Evolutionary conservation across 2,888 invertebrate species (phyloP).

Genomic region (Carpatolechia fugitivella): DNA sequence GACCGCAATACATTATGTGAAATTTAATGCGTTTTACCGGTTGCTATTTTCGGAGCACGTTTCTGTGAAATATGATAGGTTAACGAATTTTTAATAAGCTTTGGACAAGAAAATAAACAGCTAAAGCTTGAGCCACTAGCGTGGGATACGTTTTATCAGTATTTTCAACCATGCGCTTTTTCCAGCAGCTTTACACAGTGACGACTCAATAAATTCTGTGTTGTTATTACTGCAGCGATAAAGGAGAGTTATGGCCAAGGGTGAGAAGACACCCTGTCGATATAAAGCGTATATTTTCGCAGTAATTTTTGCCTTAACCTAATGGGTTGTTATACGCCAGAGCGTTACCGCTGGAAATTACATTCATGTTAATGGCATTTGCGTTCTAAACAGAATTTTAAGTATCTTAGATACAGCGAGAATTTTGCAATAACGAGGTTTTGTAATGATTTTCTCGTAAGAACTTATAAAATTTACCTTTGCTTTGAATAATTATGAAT

Average conservation of each 20-base stretch:
- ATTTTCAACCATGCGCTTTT: constrained; percentile 30
- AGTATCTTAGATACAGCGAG: neutral
- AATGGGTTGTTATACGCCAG: constrained; percentile 37
- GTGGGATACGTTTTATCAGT: neutral
- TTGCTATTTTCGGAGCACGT: constrained; percentile 6
- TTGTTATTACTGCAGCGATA: constrained; percentile 41
- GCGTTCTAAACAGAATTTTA: constrained; percentile 11
- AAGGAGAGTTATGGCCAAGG: constrained; percentile 40
- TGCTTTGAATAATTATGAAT: neutral
- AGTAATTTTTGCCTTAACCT: constrained; percentile 45
- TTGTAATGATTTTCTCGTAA: no score
- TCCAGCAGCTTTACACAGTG: constrained; percentile 33
- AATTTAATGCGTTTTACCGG: constrained; percentile 9
- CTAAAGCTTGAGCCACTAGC: no score
- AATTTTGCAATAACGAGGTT: no score
- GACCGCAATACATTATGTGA: constrained; percentile 9
- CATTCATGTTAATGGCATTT: constrained; percentile 17
- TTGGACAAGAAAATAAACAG: no score
- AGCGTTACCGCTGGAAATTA: constrained; percentile 24
- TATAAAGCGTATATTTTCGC: constrained; percentile 41
- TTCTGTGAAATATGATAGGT: constrained; percentile 2
- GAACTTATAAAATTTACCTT: neutral
- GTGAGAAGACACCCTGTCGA: constrained; percentile 34
- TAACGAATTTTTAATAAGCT: constrained; percentile 5
- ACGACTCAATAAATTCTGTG: constrained; percentile 43